Base-by-base conservation (phyloP, 2,888 invertebrate species). In the Netelia fuscicornis region DNA sequence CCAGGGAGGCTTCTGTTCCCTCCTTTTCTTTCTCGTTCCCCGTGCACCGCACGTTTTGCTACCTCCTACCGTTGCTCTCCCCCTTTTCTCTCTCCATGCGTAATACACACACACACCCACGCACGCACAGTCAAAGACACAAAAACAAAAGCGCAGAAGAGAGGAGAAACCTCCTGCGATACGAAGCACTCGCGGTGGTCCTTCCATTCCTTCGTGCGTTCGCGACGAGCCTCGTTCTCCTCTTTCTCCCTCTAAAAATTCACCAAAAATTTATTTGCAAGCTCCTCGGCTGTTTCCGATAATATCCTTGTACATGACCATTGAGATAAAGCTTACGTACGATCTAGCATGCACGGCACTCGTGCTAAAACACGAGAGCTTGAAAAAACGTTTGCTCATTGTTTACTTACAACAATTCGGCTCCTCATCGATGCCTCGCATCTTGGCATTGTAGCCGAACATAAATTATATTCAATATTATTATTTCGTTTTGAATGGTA, bases 101-200 rank as follows among this genome's bases (percentile, higher is more conserved):
- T 37, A 37, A 37, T 37, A 37, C 6, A 37, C n/a, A 62, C 25
- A 44, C 25, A 11, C 13, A 20, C 30, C 3, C 25, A 44, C 25
- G 5, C 17, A 11, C n/a, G 2, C n/a, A 74, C 81, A 65, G 20
- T 65, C 54, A 78, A 72, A 67, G 72, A 64, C 67, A 81, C 65
- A 67, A 56, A 80, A 65, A 72, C 80, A 72, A 67, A 65, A 80
- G 80, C 60, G 58, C 80, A 65, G 65, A 72, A 56, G 56, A 56
- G 56, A 58, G 72, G 64, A 56, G 78, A 78, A 78, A 78, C 62
- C 68, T 77, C 65, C 30, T 48, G 81, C 75, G 76, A 44, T 70
- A 72, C 71, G 64, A 77, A 64, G 79, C 79, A 60, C 67, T 78
- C 83, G 75, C 74, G 83, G 83, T 83, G 83, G 83, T 83, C 83